Evolutionary conservation across 2,113 vertebrate species (phyloP).

Genomic region (Ceuthmochares aereus): DNA sequence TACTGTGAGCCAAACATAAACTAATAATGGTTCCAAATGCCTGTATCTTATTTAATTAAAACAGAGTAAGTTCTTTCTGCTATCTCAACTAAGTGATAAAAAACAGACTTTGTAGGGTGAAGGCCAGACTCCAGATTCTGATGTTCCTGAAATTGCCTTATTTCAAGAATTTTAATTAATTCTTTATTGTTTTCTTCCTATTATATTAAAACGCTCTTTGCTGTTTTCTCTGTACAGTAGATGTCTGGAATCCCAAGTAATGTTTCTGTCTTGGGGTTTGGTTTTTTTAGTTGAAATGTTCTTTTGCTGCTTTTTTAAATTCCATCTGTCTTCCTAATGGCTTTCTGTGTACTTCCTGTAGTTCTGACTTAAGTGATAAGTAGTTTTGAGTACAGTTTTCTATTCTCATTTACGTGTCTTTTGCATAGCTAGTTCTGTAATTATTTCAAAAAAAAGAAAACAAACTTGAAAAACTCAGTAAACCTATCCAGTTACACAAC

Average conservation of each 20-base stretch:
- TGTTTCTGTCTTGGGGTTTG: neutral
- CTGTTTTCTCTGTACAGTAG: neutral
- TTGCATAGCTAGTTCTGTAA: neutral
- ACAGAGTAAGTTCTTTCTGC: neutral
- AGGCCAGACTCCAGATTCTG: neutral
- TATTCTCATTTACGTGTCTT: neutral
- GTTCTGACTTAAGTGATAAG: neutral
- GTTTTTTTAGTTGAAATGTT: neutral
- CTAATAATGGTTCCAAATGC: neutral
- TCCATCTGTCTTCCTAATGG: neutral
- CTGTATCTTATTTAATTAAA: conserved; percentile 15
- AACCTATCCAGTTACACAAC: neutral
- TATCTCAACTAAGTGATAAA: neutral
- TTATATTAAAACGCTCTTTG: neutral
- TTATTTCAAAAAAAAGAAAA: neutral
- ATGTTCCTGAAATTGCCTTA: neutral
- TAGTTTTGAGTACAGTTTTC: neutral
- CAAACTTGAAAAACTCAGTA: neutral
- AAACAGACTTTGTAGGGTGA: neutral
- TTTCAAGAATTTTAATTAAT: neutral
- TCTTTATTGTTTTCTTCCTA: neutral
- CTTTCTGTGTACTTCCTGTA: neutral
- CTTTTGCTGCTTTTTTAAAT: neutral
- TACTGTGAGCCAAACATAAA: conserved; percentile 1
- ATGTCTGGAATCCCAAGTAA: neutral